Conservation (phyloP, 1,140 invertebrate species). For the Drosophila erecta region DNA sequence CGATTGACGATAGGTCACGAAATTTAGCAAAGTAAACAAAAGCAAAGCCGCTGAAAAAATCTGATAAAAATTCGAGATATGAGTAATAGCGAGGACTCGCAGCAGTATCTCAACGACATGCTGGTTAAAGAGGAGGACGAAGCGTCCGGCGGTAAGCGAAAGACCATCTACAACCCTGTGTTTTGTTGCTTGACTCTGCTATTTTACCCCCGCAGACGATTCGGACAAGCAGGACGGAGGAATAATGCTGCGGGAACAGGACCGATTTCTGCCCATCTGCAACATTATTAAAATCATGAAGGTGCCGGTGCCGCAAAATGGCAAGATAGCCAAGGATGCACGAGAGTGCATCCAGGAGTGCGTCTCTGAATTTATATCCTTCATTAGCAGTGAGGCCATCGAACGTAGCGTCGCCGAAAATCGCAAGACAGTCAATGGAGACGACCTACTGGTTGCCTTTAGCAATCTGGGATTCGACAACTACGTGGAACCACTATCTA, state of each 20-base stretch:
- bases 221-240: conserved; percentile 73
- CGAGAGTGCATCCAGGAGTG: conserved; percentile 99
- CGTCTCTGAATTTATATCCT: conserved; percentile 99
- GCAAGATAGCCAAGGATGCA: conserved; percentile 99
- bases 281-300: conserved; percentile 99
- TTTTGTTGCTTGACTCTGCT: neutral
- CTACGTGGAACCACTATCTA: conserved; percentile 98
- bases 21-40: conserved; percentile 14
- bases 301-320: conserved; percentile 96
- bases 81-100: conserved; percentile 80
- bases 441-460: conserved; percentile 99
- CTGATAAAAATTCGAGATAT: conserved; percentile 25
- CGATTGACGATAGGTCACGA: neutral
- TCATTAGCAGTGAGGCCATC: conserved; percentile 99
- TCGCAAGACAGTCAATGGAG: conserved; percentile 99
- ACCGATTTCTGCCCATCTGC: conserved; percentile 98
- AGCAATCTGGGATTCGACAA: conserved; percentile 98
- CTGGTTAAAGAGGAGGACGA: conserved; percentile 76
- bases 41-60: neutral
- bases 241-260: conserved; percentile 91
- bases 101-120: conserved; percentile 70
- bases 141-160: conserved; percentile 61
- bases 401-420: conserved; percentile 99
- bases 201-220: conserved; percentile 51
- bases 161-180: no score